phyloP scores from a whole-genome alignment of 2,797 vertebrate species.

The Gymnocypris eckloni region DNA sequence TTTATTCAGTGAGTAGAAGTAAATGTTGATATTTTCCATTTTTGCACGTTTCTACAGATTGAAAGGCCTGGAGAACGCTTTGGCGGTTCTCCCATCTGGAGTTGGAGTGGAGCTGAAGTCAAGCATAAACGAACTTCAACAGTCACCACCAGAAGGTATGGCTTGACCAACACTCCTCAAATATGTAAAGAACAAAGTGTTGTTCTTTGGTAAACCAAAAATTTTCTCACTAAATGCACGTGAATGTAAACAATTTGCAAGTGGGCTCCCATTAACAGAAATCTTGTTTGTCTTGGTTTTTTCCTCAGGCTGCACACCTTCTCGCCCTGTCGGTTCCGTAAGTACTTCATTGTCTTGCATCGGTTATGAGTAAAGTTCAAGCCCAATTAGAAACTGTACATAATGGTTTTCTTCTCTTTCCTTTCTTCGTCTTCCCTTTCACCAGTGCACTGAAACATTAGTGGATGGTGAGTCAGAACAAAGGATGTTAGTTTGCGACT shows the following conservation, averaged over 20 bases:
- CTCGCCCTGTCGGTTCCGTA: neutral
- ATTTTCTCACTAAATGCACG: neutral
- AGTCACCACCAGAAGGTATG: too few relatives aligned
- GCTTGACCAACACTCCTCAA: too few relatives aligned
- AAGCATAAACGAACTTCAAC: neutral
- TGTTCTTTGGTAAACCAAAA: too few relatives aligned
- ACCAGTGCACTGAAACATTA: conserved; percentile 40
- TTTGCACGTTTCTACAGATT: neutral
- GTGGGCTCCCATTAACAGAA: neutral
- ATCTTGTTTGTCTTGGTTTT: neutral
- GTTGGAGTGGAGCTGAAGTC: neutral
- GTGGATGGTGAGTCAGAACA: conserved; percentile 28
- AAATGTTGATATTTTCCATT: neutral
- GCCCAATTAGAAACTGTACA: neutral
- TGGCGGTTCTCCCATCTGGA: neutral
- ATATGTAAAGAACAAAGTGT: too few relatives aligned
- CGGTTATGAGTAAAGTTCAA: neutral
- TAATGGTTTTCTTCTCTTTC: neutral
- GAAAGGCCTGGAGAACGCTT: neutral
- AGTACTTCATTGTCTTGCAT: neutral
- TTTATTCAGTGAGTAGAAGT: conserved; percentile 7
- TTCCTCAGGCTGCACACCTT: neutral
- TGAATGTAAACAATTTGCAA: neutral
- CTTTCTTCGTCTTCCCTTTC: neutral
- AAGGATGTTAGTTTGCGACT: neutral